Evolutionary conservation across 92 coral and sea anemone species (phyloP).

Genomic region (Phymanthus crucifer): DNA sequence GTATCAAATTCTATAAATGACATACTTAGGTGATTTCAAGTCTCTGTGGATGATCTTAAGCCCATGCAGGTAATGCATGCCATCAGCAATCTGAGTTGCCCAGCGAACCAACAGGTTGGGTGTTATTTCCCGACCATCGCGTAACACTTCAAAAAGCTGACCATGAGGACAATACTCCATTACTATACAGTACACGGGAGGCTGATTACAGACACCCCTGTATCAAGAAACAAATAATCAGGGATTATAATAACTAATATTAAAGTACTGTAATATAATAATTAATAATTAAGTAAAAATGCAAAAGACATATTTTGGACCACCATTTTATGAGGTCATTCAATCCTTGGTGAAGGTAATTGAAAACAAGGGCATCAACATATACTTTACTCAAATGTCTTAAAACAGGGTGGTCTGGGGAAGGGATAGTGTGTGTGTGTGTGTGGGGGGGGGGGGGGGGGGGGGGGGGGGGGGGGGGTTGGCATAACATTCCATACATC

Average conservation of each 20-base stretch:
- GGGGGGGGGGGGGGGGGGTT: too few relatives aligned
- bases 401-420: too few relatives aligned
- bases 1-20: neutral
- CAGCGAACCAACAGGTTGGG: constrained; percentile 71
- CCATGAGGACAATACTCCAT: constrained; percentile 90
- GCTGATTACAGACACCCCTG: constrained; percentile 86
- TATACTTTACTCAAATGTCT: too few relatives aligned
- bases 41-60: constrained; percentile 81
- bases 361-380: too few relatives aligned
- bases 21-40: constrained; percentile 88
- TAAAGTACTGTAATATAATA: too few relatives aligned
- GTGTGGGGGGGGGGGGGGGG: too few relatives aligned
- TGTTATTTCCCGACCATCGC: constrained; percentile 82
- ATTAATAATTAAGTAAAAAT: too few relatives aligned
- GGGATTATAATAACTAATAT: neutral
- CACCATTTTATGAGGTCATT: too few relatives aligned
- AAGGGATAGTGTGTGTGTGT: too few relatives aligned
- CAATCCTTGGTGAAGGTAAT: too few relatives aligned
- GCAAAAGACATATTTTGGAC: too few relatives aligned
- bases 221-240: neutral
- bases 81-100: constrained; percentile 89
- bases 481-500: too few relatives aligned
- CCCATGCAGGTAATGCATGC: constrained; percentile 85
- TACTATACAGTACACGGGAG: constrained; percentile 81
- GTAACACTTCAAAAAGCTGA: constrained; percentile 79